Base-by-base conservation (phyloP, 2,797 vertebrate species). In the Loris lydekkerianus region DNA sequence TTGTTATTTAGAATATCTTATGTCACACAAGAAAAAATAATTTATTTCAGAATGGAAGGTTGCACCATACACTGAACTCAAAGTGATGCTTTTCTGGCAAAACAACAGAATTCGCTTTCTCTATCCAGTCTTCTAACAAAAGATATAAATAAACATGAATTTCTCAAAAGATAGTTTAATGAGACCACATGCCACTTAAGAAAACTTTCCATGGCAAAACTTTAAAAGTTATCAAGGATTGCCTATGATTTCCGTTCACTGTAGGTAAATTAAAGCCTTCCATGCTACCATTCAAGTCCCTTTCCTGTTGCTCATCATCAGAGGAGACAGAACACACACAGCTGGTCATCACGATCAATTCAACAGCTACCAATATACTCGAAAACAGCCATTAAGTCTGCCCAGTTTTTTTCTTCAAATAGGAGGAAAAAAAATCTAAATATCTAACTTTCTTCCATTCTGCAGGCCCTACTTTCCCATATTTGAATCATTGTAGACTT, bases 301-400 rank as follows among this genome's bases (percentile, higher is more conserved):
- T 21, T 93, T 85, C 86, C 37, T 93, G 34, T n/a, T 78, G 93
- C 77, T 75, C 20, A 72, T 78, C 70, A 83, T 77, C 75, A 91
- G 60, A n/a, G 21, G 95, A 78, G 43, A n/a, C 0, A 87, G 61
- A 78, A 70, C n/a, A 61, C 7, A 1, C 31, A 86, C 58, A 90
- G 31, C 3, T 81, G 70, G 10, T 73, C 56, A 89, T 77, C 83
- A 65, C 23, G 49, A 80, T 43, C 58, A 82, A n/a, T 78, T 87
- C 63, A 72, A 75, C 7, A 84, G 46, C 56, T 76, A 72, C n/a
- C 31, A 67, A 31, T 27, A 15, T 93, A 27, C 29, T 76, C 83
- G 29, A 60, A 83, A 87, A 80, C 37, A 76, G 20, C 37, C 61
- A 53, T 72, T 69, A 76, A 86, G 9, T 86, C 69, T 10, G 86